phyloP scores from a whole-genome alignment of 2,888 invertebrate species.

The Brachyptera risi region DNA sequence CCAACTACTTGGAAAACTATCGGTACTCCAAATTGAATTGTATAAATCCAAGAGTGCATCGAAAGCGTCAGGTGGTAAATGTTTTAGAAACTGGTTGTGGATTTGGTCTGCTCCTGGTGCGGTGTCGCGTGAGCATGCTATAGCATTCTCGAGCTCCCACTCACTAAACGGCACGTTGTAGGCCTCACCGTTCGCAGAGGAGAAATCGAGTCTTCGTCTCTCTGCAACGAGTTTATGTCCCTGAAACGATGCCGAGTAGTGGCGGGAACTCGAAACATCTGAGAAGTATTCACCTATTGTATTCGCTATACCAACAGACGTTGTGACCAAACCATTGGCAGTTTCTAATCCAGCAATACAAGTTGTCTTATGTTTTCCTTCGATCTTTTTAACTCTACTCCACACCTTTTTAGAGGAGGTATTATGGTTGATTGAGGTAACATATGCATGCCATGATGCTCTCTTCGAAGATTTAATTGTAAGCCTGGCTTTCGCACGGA shows the following conservation, averaged over 20 bases:
- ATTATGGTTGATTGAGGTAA: neutral
- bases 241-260: neutral
- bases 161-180: conserved; percentile 12
- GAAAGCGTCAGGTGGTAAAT: neutral
- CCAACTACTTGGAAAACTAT: conserved; percentile 17
- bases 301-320: neutral
- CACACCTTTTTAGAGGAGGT: neutral
- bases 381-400: neutral
- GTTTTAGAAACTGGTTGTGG: conserved; percentile 9
- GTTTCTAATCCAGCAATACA: neutral
- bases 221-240: neutral
- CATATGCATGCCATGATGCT: neutral
- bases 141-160: conserved; percentile 3
- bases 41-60: neutral
- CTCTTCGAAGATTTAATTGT: neutral
- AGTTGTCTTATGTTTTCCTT: neutral
- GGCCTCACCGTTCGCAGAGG: conserved; percentile 1
- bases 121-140: neutral
- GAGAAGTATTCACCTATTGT: neutral
- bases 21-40: conserved; percentile 5
- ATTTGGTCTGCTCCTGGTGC: conserved; percentile 17
- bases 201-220: neutral
- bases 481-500: neutral
- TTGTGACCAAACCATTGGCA: neutral
- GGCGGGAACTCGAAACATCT: neutral